These are phyloP conservation scores for Origma solitaria DNA, from an alignment of 2,113 vertebrate species.

Conservation along the genomic window DNA sequence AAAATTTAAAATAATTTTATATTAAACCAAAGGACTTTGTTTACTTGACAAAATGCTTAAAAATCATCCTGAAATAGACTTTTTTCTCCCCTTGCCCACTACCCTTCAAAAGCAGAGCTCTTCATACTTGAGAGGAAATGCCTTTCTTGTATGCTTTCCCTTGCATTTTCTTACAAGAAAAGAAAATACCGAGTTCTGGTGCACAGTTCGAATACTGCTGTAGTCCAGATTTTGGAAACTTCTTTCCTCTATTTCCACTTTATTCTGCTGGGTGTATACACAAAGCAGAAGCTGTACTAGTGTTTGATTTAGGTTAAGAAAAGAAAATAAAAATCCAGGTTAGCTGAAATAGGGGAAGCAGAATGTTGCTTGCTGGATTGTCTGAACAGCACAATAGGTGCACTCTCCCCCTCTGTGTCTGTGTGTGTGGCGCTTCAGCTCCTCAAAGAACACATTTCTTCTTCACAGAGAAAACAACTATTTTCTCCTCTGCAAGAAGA, in stretches of 20 bases:
- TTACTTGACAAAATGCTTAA: background rate
- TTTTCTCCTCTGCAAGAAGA: background rate
- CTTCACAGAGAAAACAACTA: conserved; percentile 1
- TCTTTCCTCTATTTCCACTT: background rate
- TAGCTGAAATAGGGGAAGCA: background rate
- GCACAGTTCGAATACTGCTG: background rate
- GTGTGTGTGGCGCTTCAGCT: background rate
- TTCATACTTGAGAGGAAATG: background rate
- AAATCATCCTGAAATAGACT: background rate
- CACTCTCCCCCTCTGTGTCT: background rate
- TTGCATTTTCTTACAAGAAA: background rate
- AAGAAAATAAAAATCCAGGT: background rate
- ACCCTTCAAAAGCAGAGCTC: background rate
- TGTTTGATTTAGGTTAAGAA: background rate
- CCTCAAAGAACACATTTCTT: background rate
- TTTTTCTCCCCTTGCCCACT: background rate
- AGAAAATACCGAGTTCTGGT: background rate
- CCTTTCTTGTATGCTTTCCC: background rate
- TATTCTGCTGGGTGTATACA: background rate
- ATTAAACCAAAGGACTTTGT: background rate
- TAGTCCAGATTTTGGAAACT: background rate
- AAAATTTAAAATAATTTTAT: background rate
- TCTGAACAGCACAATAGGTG: conserved; percentile 11
- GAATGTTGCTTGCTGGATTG: background rate
- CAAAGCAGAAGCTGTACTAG: background rate